Conservation (phyloP, 2,113 vertebrate species). For the Tricholaema leucomelas region DNA sequence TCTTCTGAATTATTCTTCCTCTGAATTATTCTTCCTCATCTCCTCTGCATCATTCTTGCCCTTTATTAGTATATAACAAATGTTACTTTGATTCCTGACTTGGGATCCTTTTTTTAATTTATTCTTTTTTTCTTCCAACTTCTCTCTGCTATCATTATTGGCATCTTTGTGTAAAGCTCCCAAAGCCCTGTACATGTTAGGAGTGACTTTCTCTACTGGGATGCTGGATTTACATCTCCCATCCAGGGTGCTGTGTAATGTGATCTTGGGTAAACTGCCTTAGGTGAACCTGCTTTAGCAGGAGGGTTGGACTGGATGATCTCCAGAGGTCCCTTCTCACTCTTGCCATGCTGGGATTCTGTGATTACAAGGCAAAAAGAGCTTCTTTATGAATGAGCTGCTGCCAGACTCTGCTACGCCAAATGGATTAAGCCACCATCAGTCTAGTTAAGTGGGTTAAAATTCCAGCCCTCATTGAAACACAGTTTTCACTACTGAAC, state of each 20-base stretch:
- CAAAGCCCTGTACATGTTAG: neutral
- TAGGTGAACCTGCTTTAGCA: no score
- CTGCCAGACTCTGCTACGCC: fast-evolving
- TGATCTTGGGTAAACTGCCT: no score
- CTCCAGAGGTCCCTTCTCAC: no score
- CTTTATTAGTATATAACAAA: neutral
- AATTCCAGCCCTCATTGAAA: neutral
- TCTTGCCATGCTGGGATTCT: no score
- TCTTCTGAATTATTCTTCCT: no score
- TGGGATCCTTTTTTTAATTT: neutral
- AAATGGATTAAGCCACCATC: fast-evolving
- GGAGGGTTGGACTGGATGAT: no score
- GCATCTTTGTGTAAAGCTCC: neutral
- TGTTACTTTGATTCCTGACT: neutral
- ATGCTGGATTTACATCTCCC: neutral
- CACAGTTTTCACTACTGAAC: neutral
- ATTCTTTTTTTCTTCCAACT: neutral
- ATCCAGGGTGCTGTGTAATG: neutral
- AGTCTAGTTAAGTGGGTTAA: neutral
- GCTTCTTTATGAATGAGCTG: neutral
- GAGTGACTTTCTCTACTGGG: neutral
- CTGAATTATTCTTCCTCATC: neutral
- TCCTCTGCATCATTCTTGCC: neutral
- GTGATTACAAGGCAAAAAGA: neutral
- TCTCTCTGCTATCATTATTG: neutral